Evolutionary conservation across 1,140 invertebrate genomes (phyloP).

Genomic region (Cyrtorhinus lividipennis): DNA sequence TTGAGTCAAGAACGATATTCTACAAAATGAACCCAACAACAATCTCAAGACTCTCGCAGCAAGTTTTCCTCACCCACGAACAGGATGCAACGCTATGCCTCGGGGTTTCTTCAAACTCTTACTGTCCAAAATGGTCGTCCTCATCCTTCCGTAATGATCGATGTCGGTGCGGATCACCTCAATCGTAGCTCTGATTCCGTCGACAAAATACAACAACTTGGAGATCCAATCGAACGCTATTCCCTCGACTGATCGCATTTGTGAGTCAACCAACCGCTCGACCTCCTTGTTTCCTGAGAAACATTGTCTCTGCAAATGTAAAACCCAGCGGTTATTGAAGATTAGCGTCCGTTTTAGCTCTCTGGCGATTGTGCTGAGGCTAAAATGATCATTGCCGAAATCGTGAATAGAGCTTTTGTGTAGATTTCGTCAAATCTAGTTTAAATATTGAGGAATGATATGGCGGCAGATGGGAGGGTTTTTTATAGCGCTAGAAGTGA

Average conservation of each 20-base stretch:
- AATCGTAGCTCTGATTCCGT: slow-evolving; percentile 59
- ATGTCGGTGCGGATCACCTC: slow-evolving; percentile 63
- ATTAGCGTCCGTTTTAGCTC: too few relatives aligned
- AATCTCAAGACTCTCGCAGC: background rate
- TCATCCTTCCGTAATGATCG: slow-evolving; percentile 48
- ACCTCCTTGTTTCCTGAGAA: slow-evolving; percentile 43
- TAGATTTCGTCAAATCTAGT: too few relatives aligned
- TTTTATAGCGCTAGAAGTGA: too few relatives aligned
- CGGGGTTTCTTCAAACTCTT: slow-evolving; percentile 60
- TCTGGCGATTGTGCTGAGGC: too few relatives aligned
- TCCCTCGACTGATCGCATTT: slow-evolving; percentile 73
- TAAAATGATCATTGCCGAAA: too few relatives aligned
- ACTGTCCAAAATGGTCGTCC: slow-evolving; percentile 56
- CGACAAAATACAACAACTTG: slow-evolving; percentile 81
- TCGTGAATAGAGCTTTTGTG: background rate
- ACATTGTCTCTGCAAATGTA: slow-evolving; percentile 44
- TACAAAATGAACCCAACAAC: background rate
- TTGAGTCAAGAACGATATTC: background rate
- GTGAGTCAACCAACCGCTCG: slow-evolving; percentile 54
- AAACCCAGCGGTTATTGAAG: too few relatives aligned
- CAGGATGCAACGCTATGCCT: slow-evolving; percentile 77
- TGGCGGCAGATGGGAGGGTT: too few relatives aligned
- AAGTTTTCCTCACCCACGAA: slow-evolving; percentile 38
- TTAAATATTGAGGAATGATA: too few relatives aligned
- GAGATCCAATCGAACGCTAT: slow-evolving; percentile 90